Conservation (phyloP, 2,113 vertebrate species). For the Sapajus apella region DNA sequence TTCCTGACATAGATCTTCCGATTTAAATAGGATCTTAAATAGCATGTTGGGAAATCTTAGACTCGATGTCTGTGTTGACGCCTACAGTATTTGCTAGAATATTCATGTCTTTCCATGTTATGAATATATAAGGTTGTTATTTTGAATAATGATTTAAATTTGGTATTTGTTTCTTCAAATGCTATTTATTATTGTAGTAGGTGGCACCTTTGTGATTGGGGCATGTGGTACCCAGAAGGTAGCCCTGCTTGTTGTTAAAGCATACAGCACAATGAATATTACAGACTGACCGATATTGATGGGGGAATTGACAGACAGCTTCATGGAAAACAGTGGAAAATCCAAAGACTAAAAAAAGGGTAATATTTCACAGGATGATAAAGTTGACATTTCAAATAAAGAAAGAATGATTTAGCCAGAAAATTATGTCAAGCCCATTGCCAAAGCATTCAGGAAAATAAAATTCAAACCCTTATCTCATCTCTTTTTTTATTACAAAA, state of each 20-base stretch:
- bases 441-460: conserved; percentile 5
- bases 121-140: background rate
- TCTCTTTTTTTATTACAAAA: conserved; percentile 10
- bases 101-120: background rate
- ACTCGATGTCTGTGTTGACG: background rate
- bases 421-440: background rate
- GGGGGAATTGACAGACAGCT: background rate
- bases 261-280: background rate
- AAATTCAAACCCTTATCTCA: background rate
- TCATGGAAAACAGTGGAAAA: background rate
- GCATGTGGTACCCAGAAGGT: background rate
- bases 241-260: background rate
- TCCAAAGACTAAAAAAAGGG: background rate
- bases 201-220: background rate
- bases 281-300: background rate
- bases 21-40: conserved; percentile 22
- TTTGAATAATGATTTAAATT: background rate
- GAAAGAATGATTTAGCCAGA: conserved; percentile 8
- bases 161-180: background rate
- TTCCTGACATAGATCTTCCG: background rate
- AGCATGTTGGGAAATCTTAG: background rate
- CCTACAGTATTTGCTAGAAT: background rate
- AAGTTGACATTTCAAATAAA: background rate
- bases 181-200: background rate
- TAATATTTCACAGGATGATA: background rate